phyloP scores from a whole-genome alignment of 1,140 invertebrate species.

The Brachionus plicatilis region DNA sequence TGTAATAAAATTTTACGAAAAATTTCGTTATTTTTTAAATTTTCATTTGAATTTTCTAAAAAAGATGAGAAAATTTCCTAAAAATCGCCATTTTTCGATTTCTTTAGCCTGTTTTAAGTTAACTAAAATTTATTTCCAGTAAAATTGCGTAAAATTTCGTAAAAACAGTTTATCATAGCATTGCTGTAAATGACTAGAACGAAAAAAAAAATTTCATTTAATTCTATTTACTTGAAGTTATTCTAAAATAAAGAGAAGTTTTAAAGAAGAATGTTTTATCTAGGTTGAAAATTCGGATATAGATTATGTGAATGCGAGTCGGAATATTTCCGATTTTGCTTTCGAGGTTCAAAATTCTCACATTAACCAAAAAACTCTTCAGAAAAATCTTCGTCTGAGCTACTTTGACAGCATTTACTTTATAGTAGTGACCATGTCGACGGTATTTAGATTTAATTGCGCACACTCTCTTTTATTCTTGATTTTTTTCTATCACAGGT shows the following conservation, averaged over 20 bases:
- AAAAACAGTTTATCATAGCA: too few relatives aligned
- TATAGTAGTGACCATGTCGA: constrained; percentile 56
- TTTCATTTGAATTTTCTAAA: too few relatives aligned
- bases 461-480: background rate
- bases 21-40: too few relatives aligned
- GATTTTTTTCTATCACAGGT: background rate
- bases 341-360: background rate
- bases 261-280: background rate
- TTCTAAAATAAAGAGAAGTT: background rate
- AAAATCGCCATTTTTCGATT: too few relatives aligned
- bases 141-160: too few relatives aligned
- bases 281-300: constrained; percentile 21
- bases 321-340: background rate
- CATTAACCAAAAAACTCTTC: background rate
- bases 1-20: too few relatives aligned
- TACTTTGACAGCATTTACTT: constrained; percentile 58
- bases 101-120: too few relatives aligned
- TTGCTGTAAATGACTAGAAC: too few relatives aligned
- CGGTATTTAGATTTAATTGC: constrained; percentile 44
- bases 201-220: background rate
- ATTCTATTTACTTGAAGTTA: constrained; percentile 36
- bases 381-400: constrained; percentile 43
- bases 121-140: too few relatives aligned
- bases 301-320: background rate
- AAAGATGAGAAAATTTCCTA: too few relatives aligned